Conservation (phyloP, 2,113 vertebrate species). For the Oenanthe oenanthe region DNA sequence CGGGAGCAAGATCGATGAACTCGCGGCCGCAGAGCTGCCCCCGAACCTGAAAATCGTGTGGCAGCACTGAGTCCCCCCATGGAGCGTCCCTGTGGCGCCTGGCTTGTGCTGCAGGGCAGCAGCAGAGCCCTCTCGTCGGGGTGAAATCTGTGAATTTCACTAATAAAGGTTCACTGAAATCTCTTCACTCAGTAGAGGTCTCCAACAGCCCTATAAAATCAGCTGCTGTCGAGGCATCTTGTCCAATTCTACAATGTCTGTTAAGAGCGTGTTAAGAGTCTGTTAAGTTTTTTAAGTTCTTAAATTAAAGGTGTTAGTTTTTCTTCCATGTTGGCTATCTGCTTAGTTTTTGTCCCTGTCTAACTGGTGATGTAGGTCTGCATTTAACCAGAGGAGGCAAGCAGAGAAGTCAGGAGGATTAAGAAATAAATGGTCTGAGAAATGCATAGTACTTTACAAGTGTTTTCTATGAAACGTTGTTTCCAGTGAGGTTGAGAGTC, state of each 20-base stretch:
- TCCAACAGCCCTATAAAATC: not conserved
- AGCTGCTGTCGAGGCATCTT: not conserved
- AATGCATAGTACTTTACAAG: not conserved
- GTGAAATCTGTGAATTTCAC: not conserved
- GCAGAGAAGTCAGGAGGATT: not conserved
- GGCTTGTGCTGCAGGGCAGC: no score
- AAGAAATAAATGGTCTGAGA: not conserved
- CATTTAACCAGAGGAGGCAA: not conserved
- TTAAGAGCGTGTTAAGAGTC: no score
- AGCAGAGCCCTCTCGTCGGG: no score
- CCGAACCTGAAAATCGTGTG: no score
- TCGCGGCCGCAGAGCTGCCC: not conserved
- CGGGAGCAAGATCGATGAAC: not conserved
- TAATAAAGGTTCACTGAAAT: not conserved
- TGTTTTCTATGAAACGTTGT: not conserved
- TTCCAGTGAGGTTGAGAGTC: not conserved
- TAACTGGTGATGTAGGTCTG: not conserved
- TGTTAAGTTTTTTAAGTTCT: accelerated
- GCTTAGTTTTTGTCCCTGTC: not conserved
- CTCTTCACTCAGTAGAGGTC: not conserved
- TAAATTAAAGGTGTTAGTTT: not conserved
- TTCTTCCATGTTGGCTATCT: not conserved
- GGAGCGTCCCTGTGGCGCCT: no score
- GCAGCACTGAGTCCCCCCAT: no score
- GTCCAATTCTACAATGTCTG: not conserved